Base-by-base conservation (phyloP, 2,888 invertebrate species). In the Emmelina monodactyla region DNA sequence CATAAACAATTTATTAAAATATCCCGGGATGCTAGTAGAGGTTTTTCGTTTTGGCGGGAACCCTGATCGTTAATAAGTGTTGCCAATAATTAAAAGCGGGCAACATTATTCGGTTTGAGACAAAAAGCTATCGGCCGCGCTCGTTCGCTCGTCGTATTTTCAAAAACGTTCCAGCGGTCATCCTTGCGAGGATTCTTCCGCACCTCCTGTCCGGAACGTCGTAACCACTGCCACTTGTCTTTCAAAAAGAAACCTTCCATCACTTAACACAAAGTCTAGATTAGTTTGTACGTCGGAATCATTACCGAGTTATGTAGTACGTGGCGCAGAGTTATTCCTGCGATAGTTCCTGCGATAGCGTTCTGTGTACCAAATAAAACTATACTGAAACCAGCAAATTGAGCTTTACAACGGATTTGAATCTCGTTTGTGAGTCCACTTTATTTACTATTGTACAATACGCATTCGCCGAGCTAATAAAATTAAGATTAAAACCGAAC, bases 61-160 rank as follows among this genome's bases (percentile, higher is more conserved):
- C 58, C 57, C 56, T 46, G 51, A 47, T 49, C 55, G 50, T 61
- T 73, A 76, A 78, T 76, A 76, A 78, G 67, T 61, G 48, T 48
- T 53, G 46, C 45, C 44, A 58, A 67, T 70, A 76, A 78, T 76
- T 73, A 76, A 69, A 65, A 58, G 51, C 48, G 51, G 55, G 63
- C 64, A 67, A 60, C 60, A 59, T 61, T 59, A 49, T 37, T 33
- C 46, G 45, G 54, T 47, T 29, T 46, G 45, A 51, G 47, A 53
- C 69, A 73, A 75, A 76, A 78, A 72, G 63, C 55, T 58, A 66
- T 66, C 59, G 49, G 58, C n/a, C n/a, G 53, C 58, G 63, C 62
- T 63, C 58, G 54, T 73, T 73, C 69, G 55, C 69, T 69, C 67
- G 61, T 71, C 66, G 75, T 75, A 76, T 73, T 73, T 78, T 72